Conservation (phyloP, 1,140 invertebrate genomes). For the Drosophila obscura region DNA sequence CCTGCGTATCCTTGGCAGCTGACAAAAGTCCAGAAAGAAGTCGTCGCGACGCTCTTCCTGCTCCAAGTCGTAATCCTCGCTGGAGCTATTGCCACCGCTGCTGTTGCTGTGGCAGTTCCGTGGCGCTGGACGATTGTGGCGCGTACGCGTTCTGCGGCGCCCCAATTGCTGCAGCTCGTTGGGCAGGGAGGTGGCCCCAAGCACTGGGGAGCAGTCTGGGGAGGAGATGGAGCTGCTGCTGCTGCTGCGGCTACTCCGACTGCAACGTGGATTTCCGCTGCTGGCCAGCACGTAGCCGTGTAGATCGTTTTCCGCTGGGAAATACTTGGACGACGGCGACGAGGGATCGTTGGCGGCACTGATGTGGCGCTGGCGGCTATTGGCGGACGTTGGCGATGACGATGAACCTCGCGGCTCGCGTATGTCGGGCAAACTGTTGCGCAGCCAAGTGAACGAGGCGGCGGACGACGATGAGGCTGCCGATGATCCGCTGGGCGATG, state of each 20-base stretch:
- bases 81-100: conserved; percentile 46
- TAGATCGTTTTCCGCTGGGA: not conserved
- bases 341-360: not conserved
- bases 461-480: conserved; percentile 77
- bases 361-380: not conserved
- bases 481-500: conserved; percentile 55
- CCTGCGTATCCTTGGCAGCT: conserved; percentile 44
- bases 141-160: conserved; percentile 35
- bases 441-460: conserved; percentile 83
- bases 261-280: conserved; percentile 19
- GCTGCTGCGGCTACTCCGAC: conserved; percentile 17
- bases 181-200: conserved; percentile 53
- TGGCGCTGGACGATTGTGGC: conserved; percentile 18
- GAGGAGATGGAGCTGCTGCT: conserved; percentile 22
- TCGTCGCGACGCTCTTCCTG: conserved; percentile 24
- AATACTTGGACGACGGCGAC: too few relatives aligned
- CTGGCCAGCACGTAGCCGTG: conserved; percentile 62
- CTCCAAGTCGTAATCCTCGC: conserved; percentile 51
- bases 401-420: conserved; percentile 71
- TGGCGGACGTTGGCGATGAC: conserved; percentile 31
- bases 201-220: conserved; percentile 9
- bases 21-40: conserved; percentile 41
- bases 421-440: conserved; percentile 82
- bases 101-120: conserved; percentile 35
- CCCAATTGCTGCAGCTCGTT: conserved; percentile 70